Conservation (phyloP, 2,113 vertebrate genomes). For the Leptodactylus fuscus region DNA sequence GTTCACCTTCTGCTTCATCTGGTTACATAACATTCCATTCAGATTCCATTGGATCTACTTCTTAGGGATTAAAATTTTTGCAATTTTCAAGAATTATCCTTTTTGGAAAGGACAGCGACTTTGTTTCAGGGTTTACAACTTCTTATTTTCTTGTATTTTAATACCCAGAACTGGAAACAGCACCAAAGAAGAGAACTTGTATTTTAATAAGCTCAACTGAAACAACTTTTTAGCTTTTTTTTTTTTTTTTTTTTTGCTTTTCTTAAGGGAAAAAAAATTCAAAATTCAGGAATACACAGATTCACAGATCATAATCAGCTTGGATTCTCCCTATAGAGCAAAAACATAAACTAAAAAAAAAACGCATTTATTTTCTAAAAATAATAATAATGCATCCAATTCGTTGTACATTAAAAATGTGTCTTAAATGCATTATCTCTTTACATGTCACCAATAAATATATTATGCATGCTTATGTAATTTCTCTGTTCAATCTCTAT, state of each 20-base stretch:
- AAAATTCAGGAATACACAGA: constrained; percentile 45
- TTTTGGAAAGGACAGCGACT: neutral
- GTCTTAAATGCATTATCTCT: constrained; percentile 27
- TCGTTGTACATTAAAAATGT: constrained; percentile 31
- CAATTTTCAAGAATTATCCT: neutral
- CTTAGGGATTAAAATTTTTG: constrained; percentile 64
- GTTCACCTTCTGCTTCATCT: constrained; percentile 82
- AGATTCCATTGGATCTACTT: constrained; percentile 82
- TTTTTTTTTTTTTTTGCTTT: constrained; percentile 19
- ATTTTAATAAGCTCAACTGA: constrained; percentile 7
- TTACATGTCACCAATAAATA: constrained; percentile 39
- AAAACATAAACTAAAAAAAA: neutral
- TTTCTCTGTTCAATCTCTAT: constrained; percentile 1
- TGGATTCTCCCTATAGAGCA: neutral
- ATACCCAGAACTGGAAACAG: constrained; percentile 47
- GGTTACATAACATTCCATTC: constrained; percentile 84
- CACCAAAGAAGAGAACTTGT: constrained; percentile 57
- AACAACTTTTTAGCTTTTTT: neutral
- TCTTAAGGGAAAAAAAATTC: constrained; percentile 8
- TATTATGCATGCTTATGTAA: constrained; percentile 45
- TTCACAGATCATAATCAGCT: constrained; percentile 9
- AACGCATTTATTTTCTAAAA: constrained; percentile 15
- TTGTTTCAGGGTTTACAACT: constrained; percentile 25
- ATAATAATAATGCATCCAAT: constrained; percentile 35
- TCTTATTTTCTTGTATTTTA: constrained; percentile 43